Evolutionary conservation across 2,797 vertebrate genomes (phyloP).

Genomic region (Syngnathus rostellatus): DNA sequence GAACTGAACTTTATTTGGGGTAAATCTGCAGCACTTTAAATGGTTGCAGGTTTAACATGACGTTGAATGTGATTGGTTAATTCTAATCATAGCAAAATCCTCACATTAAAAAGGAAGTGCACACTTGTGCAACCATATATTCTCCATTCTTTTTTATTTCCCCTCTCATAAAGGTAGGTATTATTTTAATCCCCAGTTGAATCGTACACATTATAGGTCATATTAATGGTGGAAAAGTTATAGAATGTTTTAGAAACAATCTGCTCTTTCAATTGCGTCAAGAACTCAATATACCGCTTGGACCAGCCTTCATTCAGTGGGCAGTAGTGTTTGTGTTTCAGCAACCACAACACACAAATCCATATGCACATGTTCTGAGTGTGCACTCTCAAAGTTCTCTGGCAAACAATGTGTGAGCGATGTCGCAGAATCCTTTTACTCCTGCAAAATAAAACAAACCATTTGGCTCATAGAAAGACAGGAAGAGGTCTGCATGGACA

Average conservation of each 20-base stretch:
- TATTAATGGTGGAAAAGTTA: no score
- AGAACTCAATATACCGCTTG: not conserved
- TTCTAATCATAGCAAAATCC: not conserved
- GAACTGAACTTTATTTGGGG: no score
- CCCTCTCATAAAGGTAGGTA: no score
- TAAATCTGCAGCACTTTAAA: no score
- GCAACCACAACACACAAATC: slow-evolving; percentile 3
- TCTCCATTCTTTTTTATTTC: not conserved
- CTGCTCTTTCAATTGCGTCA: not conserved
- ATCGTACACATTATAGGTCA: no score
- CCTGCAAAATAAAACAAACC: not conserved
- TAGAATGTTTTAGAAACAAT: no score
- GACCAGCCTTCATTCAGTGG: not conserved
- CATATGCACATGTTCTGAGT: not conserved
- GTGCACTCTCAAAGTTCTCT: not conserved
- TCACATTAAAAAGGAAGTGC: not conserved
- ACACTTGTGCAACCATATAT: not conserved
- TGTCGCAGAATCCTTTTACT: not conserved
- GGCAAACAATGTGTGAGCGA: not conserved
- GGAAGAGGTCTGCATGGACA: slow-evolving; percentile 2
- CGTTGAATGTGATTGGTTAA: not conserved
- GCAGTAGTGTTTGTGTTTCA: not conserved
- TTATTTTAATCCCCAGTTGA: no score
- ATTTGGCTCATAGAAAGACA: not conserved
- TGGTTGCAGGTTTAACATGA: not conserved